These are phyloP conservation scores for Amphiprion percula DNA, from an alignment of 2,113 vertebrate species.

Conservation along the genomic window DNA sequence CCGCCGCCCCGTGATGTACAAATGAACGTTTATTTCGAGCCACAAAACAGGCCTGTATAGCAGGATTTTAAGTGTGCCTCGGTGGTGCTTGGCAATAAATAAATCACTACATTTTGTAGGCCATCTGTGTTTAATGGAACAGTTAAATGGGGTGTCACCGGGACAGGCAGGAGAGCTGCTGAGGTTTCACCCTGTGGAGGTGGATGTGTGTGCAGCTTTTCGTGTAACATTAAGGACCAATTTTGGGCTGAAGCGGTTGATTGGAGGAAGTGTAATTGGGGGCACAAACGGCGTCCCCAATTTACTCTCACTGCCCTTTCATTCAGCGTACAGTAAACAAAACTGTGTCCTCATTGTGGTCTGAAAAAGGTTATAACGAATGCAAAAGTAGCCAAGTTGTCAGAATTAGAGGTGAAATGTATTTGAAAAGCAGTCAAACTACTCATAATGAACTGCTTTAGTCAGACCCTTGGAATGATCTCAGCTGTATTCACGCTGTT, in stretches of 20 bases:
- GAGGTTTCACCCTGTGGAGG: constrained; percentile 10
- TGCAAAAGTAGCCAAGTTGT: neutral
- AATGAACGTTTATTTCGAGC: constrained; percentile 39
- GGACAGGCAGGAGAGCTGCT: constrained; percentile 11
- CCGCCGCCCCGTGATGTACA: constrained; percentile 21
- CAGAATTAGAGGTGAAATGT: neutral
- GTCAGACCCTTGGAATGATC: neutral
- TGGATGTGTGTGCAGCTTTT: neutral
- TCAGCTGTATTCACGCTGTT: neutral
- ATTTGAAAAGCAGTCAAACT: neutral
- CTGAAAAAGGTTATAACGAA: neutral
- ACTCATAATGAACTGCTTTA: neutral
- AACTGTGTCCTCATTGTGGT: neutral
- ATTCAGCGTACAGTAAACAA: neutral
- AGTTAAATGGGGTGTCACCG: constrained; percentile 36
- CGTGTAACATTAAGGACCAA: neutral
- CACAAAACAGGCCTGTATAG: constrained; percentile 17
- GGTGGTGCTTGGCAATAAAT: constrained; percentile 39
- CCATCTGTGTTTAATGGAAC: constrained; percentile 59
- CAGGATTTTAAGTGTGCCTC: constrained; percentile 39
- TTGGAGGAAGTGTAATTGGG: neutral
- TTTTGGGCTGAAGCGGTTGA: constrained; percentile 11
- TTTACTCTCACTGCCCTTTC: neutral
- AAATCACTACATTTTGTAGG: constrained; percentile 30
- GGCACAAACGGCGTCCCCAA: neutral